Percentiles rank a stretch among this genome's conserved stretches.
Conservation (phyloP, 30 jellyfish, hydroid and myxozoan genomes). For the Clytia hemisphaerica region DNA sequence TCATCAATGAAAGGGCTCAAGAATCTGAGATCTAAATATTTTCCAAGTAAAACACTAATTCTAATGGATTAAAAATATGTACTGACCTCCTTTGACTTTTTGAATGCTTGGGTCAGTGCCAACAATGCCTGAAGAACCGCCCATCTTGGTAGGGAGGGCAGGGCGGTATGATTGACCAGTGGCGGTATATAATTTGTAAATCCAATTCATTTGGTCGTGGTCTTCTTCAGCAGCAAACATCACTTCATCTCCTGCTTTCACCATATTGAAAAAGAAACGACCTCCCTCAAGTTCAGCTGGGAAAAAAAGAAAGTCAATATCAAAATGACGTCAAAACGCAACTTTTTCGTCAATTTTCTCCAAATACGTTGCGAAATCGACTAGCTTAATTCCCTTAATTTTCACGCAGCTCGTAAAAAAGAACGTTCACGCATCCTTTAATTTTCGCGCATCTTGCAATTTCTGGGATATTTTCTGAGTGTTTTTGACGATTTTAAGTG, state of each 20-base stretch:
- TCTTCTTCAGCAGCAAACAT: conserved; percentile 80
- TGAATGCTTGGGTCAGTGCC: conserved; percentile 22
- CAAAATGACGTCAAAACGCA: too few species aligned
- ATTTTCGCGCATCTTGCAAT: too few species aligned
- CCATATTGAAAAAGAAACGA: conserved; percentile 74
- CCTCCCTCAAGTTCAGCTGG: conserved; percentile 79
- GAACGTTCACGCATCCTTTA: too few species aligned
- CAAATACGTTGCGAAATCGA: too few species aligned
- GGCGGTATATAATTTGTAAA: conserved; percentile 67
- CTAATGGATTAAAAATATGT: background rate
- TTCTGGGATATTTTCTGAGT: too few species aligned
- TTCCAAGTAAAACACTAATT: background rate
- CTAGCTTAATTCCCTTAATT: too few species aligned
- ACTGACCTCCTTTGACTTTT: conserved; percentile 35
- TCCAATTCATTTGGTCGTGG: conserved; percentile 83
- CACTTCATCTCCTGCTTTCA: conserved; percentile 81
- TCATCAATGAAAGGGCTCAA: too few species aligned
- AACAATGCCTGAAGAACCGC: background rate
- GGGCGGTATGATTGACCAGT: conserved; percentile 94
- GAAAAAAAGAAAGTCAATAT: too few species aligned
- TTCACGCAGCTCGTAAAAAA: too few species aligned
- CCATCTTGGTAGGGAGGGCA: conserved; percentile 54
- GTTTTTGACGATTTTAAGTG: too few species aligned
- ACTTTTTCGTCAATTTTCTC: too few species aligned
- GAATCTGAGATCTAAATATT: too few species aligned